Evolutionary conservation across 2,888 invertebrate genomes (phyloP).

Genomic region (Drosophila mimica): DNA sequence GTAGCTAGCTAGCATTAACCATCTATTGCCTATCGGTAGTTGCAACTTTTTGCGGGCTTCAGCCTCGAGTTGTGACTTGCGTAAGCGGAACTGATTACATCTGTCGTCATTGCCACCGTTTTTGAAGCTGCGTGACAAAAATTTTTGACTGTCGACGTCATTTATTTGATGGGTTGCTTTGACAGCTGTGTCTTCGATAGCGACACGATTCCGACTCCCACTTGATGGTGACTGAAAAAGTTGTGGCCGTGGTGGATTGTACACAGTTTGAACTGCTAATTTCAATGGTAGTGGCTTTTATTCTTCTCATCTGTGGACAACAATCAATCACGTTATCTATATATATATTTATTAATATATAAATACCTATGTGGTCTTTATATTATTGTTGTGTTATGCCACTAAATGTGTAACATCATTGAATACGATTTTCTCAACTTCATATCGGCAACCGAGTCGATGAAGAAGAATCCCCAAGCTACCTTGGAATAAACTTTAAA

Average conservation of each 20-base stretch:
- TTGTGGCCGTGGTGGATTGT: slow-evolving; percentile 16
- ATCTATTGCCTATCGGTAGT: slow-evolving; percentile 60
- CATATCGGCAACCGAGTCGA: not conserved
- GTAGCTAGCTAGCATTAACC: slow-evolving; percentile 27
- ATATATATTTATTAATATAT: slow-evolving; percentile 19
- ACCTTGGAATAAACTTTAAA: not conserved
- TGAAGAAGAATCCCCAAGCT: not conserved
- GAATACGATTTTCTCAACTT: not conserved
- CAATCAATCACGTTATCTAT: slow-evolving; percentile 70
- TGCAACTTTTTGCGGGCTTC: slow-evolving; percentile 43
- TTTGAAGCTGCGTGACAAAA: slow-evolving; percentile 73
- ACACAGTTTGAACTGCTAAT: slow-evolving; percentile 47
- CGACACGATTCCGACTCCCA: slow-evolving; percentile 28
- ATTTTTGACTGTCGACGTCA: slow-evolving; percentile 65
- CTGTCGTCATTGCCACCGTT: slow-evolving; percentile 46
- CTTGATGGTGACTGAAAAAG: slow-evolving; percentile 27
- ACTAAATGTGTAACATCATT: slow-evolving; percentile 2
- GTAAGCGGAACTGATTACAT: slow-evolving; percentile 77
- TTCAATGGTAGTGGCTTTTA: slow-evolving; percentile 43
- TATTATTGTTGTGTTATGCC: not conserved
- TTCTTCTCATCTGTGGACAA: slow-evolving; percentile 39
- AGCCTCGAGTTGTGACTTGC: slow-evolving; percentile 59
- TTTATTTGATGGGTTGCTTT: slow-evolving; percentile 69
- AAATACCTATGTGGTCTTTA: slow-evolving; percentile 33
- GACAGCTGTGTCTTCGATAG: slow-evolving; percentile 69